Evolutionary conservation across 2,797 vertebrate genomes (phyloP).

Genomic region (Ctenopoma kingsleyae): DNA sequence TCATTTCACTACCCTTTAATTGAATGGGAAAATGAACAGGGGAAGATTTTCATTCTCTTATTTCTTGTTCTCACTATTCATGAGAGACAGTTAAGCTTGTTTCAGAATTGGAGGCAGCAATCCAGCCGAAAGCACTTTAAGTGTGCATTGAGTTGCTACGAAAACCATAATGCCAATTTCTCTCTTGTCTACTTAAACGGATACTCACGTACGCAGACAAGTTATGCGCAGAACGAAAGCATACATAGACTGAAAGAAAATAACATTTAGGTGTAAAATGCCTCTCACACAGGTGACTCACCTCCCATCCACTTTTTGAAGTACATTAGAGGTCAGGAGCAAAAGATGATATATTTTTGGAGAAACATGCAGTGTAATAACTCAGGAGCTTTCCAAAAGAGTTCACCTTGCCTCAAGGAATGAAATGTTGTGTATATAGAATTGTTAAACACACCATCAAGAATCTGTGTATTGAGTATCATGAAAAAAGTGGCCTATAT

Average conservation of each 20-base stretch:
- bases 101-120: constrained; percentile 54
- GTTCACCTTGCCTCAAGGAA: constrained; percentile 8
- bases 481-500: too few relatives aligned
- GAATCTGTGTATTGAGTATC: too few relatives aligned
- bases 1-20: constrained; percentile 74
- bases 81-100: constrained; percentile 30
- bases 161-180: constrained; percentile 40
- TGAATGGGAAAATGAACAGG: constrained; percentile 64
- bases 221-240: background rate
- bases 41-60: constrained; percentile 46
- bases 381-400: constrained; percentile 26
- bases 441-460: background rate
- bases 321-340: constrained; percentile 26
- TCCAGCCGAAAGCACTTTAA: constrained; percentile 43
- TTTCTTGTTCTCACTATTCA: constrained; percentile 57
- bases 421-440: constrained; percentile 2
- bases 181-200: constrained; percentile 12
- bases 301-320: constrained; percentile 25
- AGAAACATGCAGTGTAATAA: constrained; percentile 4
- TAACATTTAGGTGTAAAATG: constrained; percentile 37
- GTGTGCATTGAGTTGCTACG: constrained; percentile 35
- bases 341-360: constrained; percentile 19
- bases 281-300: constrained; percentile 27
- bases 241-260: constrained; percentile 9
- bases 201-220: background rate